phyloP scores from a whole-genome alignment of 2,113 vertebrate genomes.

The Clarias batrachus region DNA sequence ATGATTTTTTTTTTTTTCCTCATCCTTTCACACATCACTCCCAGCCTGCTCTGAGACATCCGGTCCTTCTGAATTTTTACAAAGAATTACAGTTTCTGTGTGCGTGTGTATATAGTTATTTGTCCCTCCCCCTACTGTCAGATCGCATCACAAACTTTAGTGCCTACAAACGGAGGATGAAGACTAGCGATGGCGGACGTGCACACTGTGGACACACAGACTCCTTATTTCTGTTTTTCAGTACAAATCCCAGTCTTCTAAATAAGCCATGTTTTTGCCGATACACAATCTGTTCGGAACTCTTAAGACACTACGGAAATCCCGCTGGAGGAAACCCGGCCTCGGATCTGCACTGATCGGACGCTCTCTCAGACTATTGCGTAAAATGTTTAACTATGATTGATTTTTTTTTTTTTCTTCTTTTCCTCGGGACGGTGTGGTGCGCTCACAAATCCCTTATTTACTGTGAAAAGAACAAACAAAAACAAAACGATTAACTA shows the following conservation, averaged over 20 bases:
- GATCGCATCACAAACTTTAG: conserved; percentile 40
- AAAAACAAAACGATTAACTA: neutral
- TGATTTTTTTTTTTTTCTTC: neutral
- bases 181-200: conserved; percentile 48
- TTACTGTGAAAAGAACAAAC: neutral
- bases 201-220: conserved; percentile 45
- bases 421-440: neutral
- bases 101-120: neutral
- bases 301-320: conserved; percentile 22
- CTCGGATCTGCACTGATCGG: neutral
- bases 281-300: conserved; percentile 3
- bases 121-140: conserved; percentile 7
- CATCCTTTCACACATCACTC: neutral
- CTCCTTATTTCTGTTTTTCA: conserved; percentile 24
- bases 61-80: neutral
- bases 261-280: conserved; percentile 41
- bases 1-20: neutral
- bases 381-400: neutral
- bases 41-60: neutral
- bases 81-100: neutral
- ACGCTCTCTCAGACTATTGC: neutral
- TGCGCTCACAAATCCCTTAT: neutral
- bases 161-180: conserved; percentile 55
- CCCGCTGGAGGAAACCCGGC: neutral
- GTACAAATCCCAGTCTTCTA: conserved; percentile 20